These are phyloP conservation scores for Metopolophium dirhodum DNA, from an alignment of 1,140 invertebrate species.

Conservation along the genomic window DNA sequence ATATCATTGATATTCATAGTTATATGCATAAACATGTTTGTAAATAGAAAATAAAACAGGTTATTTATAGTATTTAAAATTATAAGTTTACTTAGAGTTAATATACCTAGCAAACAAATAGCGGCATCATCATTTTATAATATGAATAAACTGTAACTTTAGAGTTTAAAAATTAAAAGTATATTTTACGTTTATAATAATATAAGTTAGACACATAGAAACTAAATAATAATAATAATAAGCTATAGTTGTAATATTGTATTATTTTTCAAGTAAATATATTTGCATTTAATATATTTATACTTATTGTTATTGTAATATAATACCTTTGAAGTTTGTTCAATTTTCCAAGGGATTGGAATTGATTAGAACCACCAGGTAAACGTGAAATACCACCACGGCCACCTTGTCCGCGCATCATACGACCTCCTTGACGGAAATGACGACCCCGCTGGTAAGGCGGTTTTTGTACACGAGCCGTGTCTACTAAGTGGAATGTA, in stretches of 20 bases:
- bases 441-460: constrained; percentile 84
- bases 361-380: constrained; percentile 66
- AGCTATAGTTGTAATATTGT: neutral
- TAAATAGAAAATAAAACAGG: neutral
- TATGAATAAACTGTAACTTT: neutral
- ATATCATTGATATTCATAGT: neutral
- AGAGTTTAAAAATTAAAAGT: neutral
- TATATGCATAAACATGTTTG: neutral
- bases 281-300: neutral
- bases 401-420: constrained; percentile 78
- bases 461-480: constrained; percentile 87
- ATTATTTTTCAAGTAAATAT: neutral
- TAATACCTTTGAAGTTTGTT: constrained; percentile 67
- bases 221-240: neutral
- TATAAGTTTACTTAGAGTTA: neutral
- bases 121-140: neutral
- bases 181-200: neutral
- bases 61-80: neutral
- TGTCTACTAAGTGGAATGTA: constrained; percentile 97
- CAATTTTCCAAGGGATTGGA: constrained; percentile 62
- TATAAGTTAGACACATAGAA: neutral
- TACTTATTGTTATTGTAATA: constrained; percentile 58
- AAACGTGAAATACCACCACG: constrained; percentile 63
- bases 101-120: neutral
- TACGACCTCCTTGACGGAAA: constrained; percentile 80